Base-by-base conservation (phyloP, 2,888 invertebrate species). In the Temnothorax ravouxi region DNA sequence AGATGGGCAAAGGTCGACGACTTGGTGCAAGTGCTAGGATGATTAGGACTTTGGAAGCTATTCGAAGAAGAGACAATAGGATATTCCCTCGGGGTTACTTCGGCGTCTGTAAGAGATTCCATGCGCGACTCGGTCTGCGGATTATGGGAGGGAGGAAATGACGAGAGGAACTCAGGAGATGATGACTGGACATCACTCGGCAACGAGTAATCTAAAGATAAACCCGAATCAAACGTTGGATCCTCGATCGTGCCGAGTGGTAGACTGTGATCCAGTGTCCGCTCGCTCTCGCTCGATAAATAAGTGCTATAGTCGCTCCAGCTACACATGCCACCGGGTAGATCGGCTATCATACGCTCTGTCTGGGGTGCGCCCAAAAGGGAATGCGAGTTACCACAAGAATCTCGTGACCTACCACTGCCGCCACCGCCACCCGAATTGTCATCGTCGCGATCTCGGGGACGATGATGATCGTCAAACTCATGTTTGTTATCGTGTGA, bases 281-380 rank as follows among this genome's bases (percentile, higher is more conserved):
- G 84, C 75, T 88, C 90, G 83, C 83, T 88, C 94, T 97, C 97
- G 92, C 96, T 93, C 91, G 97, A 96, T 91, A 98, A 95, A 92
- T 97, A 97, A 72, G 98, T 97, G 93, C 97, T 97, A 93, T 97
- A 96, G 93, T 97, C 98, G 94, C 96, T 96, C 97, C 97, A 98
- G 93, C 97, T 97, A 94, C 97, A 97, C 91, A 98, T 96, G 80
- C 97, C 97, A 86, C 97, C 97, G 8, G 98, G 98, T 88, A 98
- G 95, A 95, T 97, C 97, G 93, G 97, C 96, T 71, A 97, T 96
- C 91, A 97, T 96, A 91, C 96, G 96, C 92, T 96, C 96, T 18
- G 97, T 96, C 54, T 95, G 95, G 69, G 96, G 96, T 15, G 91
- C 83, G 29, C 89, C 90, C 71, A 83, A 64, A 56, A 87, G 62